A percentile compares a stretch with the other conserved stretches of the same genome.
Conservation (phyloP, 1,140 invertebrate species). For the Matsumurasca onukii region DNA sequence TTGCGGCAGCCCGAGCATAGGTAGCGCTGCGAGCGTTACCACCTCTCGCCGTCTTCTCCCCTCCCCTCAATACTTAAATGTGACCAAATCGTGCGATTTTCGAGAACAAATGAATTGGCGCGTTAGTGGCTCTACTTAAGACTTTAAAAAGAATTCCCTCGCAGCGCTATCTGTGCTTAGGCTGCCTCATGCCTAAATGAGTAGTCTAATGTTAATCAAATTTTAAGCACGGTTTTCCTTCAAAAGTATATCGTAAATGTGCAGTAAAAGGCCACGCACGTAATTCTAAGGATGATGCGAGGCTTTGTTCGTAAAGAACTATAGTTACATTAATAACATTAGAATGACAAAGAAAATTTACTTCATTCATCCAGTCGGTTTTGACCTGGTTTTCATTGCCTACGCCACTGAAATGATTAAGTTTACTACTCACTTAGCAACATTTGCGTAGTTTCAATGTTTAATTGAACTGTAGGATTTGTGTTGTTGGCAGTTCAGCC, state of each 20-base stretch:
- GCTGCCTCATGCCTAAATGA: neutral
- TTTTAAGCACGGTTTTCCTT: neutral
- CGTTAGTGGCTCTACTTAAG: too few relatives aligned
- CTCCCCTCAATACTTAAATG: too few relatives aligned
- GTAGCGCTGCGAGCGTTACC: too few relatives aligned
- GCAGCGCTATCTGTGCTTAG: too few relatives aligned
- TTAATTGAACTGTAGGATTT: constrained; percentile 26
- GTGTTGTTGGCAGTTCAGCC: constrained; percentile 39
- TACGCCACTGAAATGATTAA: neutral
- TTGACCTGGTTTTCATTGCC: neutral
- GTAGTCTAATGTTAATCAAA: constrained; percentile 1
- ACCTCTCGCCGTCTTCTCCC: too few relatives aligned
- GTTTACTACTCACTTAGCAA: neutral
- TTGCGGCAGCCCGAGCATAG: too few relatives aligned
- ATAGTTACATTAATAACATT: neutral
- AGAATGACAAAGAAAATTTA: neutral
- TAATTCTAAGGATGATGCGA: neutral
- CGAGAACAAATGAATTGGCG: too few relatives aligned
- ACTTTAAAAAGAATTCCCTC: too few relatives aligned
- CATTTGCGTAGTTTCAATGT: constrained; percentile 3
- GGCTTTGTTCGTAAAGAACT: constrained; percentile 12
- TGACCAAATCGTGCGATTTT: too few relatives aligned
- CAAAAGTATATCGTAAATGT: neutral
- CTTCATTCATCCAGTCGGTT: neutral
- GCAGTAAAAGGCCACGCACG: neutral